Evolutionary conservation across 1,140 invertebrate genomes (phyloP).

Genomic region (Cydia fagiglandana): DNA sequence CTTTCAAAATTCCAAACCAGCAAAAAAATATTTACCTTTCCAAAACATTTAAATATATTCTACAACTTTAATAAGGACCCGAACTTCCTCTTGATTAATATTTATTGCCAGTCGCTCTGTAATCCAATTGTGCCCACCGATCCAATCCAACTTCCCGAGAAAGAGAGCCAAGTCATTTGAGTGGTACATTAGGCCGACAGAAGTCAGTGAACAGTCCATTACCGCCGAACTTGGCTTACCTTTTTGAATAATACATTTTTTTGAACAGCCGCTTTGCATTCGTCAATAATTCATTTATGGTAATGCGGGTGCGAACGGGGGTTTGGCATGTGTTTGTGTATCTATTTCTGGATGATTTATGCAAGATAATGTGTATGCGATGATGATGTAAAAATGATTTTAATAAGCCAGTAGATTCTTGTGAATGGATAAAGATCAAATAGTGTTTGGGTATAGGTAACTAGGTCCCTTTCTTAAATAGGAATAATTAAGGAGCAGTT

Average conservation of each 20-base stretch:
- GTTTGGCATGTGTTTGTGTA: background rate
- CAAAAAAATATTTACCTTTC: background rate
- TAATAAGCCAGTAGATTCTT: too few species aligned
- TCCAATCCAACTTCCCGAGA: background rate
- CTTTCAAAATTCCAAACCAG: background rate
- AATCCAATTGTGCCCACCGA: background rate
- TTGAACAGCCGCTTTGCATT: slow-evolving; percentile 23
- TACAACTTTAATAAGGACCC: background rate
- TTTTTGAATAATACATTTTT: slow-evolving; percentile 31
- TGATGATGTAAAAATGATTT: too few species aligned
- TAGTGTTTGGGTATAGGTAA: too few species aligned
- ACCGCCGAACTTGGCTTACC: slow-evolving; percentile 17
- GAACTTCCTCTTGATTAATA: background rate
- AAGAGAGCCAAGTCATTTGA: slow-evolving; percentile 18
- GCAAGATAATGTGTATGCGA: too few species aligned
- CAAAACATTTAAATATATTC: slow-evolving; percentile 2
- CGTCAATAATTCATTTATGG: slow-evolving; percentile 31
- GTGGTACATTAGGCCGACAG: slow-evolving; percentile 20
- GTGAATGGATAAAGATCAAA: too few species aligned
- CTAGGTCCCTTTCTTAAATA: too few species aligned
- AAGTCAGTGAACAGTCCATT: slow-evolving; percentile 24
- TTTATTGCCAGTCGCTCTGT: background rate
- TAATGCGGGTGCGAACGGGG: background rate
- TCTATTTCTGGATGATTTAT: too few species aligned
- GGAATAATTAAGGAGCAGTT: too few species aligned